A percentile compares a stretch with the other conserved stretches of the same genome.
Conservation (phyloP, 2,888 invertebrate species). For the Flexamia atlantica region DNA sequence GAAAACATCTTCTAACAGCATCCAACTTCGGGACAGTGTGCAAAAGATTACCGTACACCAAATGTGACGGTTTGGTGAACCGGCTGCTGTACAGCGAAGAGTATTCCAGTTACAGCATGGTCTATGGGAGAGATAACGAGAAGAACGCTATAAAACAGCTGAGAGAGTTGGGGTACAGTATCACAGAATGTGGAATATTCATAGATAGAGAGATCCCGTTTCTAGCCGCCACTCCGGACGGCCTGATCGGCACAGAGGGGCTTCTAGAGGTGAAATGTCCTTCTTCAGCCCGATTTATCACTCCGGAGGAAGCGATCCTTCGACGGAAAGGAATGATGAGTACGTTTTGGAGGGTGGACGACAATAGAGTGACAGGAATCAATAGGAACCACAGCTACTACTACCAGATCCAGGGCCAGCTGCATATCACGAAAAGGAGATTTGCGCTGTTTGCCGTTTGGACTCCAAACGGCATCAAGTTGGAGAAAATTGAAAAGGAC, state of each 20-base stretch:
- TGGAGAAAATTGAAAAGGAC: conserved; percentile 1
- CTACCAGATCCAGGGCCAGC: conserved; percentile 49
- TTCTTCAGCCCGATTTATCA: not conserved
- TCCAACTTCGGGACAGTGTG: conserved; percentile 48
- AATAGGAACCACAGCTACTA: conserved; percentile 38
- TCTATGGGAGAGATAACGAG: conserved; percentile 47
- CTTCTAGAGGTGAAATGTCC: conserved; percentile 41
- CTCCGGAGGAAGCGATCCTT: conserved; percentile 8
- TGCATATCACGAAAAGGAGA: conserved; percentile 17
- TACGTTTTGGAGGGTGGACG: conserved; percentile 30
- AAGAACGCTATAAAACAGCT: not conserved
- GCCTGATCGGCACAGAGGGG: conserved; percentile 12
- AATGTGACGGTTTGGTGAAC: conserved; percentile 24
- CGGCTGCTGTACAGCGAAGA: conserved; percentile 30
- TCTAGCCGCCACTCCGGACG: conserved; percentile 45
- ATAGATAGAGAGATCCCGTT: conserved; percentile 34
- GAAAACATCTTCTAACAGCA: conserved; percentile 18
- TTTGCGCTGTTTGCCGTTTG: conserved; percentile 36
- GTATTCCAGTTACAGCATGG: conserved; percentile 30
- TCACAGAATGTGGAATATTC: conserved; percentile 11
- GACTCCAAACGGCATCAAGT: conserved; percentile 46
- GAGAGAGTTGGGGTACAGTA: not conserved
- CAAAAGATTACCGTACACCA: conserved; percentile 41
- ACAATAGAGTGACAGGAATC: conserved; percentile 2
- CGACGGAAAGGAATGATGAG: conserved; percentile 48